Conservation (phyloP, 2,113 vertebrate species). For the Mastomys natalensis region DNA sequence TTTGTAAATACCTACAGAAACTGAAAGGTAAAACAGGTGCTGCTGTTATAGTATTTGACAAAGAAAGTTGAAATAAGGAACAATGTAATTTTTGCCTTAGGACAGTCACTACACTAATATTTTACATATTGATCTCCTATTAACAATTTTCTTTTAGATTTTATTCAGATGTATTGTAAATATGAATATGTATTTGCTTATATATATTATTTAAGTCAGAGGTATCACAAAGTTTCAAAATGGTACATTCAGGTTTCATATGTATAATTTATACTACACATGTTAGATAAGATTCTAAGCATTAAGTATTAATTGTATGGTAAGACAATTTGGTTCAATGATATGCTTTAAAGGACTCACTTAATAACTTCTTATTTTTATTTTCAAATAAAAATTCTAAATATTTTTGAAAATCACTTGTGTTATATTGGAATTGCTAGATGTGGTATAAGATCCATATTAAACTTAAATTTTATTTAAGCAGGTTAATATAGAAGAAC, state of each 20-base stretch:
- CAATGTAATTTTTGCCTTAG: background rate
- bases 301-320: background rate
- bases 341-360: background rate
- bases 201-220: background rate
- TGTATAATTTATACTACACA: background rate
- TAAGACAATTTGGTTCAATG: background rate
- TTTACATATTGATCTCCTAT: background rate
- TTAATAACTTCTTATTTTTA: background rate
- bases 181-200: background rate
- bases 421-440: background rate
- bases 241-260: background rate
- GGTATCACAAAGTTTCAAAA: background rate
- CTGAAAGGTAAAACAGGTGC: background rate
- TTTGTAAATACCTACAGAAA: conserved; percentile 50
- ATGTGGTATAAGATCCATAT: background rate
- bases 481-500: background rate
- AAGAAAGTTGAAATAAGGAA: background rate
- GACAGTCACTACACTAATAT: background rate
- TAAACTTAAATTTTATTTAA: conserved; percentile 50
- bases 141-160: background rate
- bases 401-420: background rate
- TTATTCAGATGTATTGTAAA: conserved; percentile 2
- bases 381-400: conserved; percentile 20
- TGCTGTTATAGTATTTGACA: conserved; percentile 19
- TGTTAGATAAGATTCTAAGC: background rate